Conservation (phyloP, 2,888 invertebrate species). For the Leptodirus hochenwartii region DNA sequence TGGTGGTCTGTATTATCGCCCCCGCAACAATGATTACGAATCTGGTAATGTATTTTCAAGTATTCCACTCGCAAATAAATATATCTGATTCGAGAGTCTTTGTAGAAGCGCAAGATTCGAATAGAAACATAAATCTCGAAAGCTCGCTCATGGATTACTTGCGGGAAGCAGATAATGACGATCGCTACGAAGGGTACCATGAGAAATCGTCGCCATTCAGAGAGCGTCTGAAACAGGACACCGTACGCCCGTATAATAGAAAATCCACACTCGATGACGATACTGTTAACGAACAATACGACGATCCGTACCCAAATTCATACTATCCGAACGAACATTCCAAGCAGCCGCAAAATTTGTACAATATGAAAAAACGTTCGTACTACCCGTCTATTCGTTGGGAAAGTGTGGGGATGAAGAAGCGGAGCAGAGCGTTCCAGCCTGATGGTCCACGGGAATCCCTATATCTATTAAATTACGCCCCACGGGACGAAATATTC, state of each 20-base stretch:
- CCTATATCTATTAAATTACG: slow-evolving; percentile 13
- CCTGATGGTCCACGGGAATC: slow-evolving; percentile 13
- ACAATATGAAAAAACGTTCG: slow-evolving; percentile 14
- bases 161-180: slow-evolving; percentile 15
- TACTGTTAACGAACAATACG: neutral
- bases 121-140: slow-evolving; percentile 6
- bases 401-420: slow-evolving; percentile 21
- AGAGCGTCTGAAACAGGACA: slow-evolving; percentile 35
- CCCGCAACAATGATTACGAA: too few species aligned
- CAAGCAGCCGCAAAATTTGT: slow-evolving; percentile 6
- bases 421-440: slow-evolving; percentile 17
- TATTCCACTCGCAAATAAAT: too few species aligned
- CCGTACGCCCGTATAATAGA: slow-evolving; percentile 17
- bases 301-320: too few species aligned
- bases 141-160: slow-evolving; percentile 16
- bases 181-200: slow-evolving; percentile 18
- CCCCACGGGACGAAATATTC: slow-evolving; percentile 14
- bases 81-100: too few species aligned
- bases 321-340: too few species aligned
- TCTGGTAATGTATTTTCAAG: too few species aligned
- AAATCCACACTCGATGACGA: neutral
- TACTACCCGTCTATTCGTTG: slow-evolving; percentile 21
- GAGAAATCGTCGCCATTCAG: slow-evolving; percentile 34
- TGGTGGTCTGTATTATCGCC: too few species aligned
- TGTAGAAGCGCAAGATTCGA: too few species aligned